Evolutionary conservation across 2,888 invertebrate species (phyloP).

Genomic region (Nymphalis c-album): DNA sequence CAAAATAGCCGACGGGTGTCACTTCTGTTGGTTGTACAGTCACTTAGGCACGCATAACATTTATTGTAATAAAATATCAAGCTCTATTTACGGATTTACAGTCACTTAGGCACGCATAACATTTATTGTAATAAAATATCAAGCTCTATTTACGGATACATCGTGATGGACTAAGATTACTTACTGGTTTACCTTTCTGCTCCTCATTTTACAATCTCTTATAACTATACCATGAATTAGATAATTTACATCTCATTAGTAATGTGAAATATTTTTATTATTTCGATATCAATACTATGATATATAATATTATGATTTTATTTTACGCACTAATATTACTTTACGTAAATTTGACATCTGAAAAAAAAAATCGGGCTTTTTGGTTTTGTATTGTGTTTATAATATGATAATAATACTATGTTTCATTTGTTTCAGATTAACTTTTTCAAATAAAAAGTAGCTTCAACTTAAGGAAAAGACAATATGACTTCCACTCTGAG

Average conservation of each 20-base stretch:
- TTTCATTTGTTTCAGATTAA: constrained; percentile 56
- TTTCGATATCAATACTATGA: not conserved
- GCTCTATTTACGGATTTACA: constrained; percentile 62
- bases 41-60: constrained; percentile 38
- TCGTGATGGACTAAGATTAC: constrained; percentile 59
- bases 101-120: constrained; percentile 34
- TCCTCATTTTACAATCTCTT: constrained; percentile 39
- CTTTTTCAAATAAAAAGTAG: constrained; percentile 54
- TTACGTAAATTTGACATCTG: too few species aligned
- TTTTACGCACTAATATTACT: too few species aligned
- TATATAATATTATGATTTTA: too few species aligned
- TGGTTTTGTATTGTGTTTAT: not conserved
- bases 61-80: constrained; percentile 58
- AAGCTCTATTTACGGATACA: constrained; percentile 66
- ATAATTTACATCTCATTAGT: not conserved
- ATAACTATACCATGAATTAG: constrained; percentile 13
- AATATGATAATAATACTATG: not conserved
- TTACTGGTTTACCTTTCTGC: constrained; percentile 66
- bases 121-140: constrained; percentile 57
- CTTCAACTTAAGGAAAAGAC: constrained; percentile 39
- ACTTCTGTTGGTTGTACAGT: not conserved
- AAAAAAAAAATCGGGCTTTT: too few species aligned
- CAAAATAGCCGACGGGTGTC: not conserved
- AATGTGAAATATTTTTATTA: not conserved
- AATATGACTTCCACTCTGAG: constrained; percentile 62